These are phyloP conservation scores for Mesocricetus auratus DNA, from an alignment of 2,113 vertebrate genomes.

Conservation along the genomic window DNA sequence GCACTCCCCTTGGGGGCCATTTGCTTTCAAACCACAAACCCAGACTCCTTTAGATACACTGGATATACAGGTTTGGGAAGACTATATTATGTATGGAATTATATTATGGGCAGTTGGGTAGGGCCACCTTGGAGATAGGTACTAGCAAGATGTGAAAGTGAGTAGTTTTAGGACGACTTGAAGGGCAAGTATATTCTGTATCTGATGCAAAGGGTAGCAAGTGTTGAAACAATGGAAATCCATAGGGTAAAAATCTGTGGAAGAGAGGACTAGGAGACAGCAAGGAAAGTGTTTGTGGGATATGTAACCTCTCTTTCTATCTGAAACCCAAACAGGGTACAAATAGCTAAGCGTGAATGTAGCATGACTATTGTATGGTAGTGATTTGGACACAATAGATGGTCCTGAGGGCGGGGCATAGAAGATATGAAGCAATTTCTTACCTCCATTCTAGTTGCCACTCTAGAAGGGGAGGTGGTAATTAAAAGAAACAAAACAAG, in stretches of 20 bases:
- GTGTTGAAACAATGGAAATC: background rate
- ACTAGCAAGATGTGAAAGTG: background rate
- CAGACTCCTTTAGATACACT: background rate
- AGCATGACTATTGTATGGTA: no score
- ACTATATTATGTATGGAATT: background rate
- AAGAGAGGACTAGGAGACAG: background rate
- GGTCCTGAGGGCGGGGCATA: rapidly evolving
- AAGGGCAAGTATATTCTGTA: background rate
- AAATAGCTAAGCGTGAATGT: no score
- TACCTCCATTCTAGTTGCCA: background rate
- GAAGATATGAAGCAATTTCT: background rate
- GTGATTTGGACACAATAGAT: background rate
- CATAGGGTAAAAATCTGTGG: background rate
- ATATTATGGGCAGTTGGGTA: background rate
- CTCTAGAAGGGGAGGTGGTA: background rate
- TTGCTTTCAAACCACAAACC: background rate
- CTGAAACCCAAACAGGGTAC: no score
- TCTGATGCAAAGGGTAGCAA: background rate
- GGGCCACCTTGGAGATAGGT: background rate
- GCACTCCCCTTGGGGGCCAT: background rate
- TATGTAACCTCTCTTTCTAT: background rate
- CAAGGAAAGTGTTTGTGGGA: background rate
- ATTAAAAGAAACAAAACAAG: background rate
- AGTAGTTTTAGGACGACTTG: background rate
- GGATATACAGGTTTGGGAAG: background rate